Evolutionary conservation across 2,113 vertebrate species (phyloP).

Genomic region (Aix galericulata): DNA sequence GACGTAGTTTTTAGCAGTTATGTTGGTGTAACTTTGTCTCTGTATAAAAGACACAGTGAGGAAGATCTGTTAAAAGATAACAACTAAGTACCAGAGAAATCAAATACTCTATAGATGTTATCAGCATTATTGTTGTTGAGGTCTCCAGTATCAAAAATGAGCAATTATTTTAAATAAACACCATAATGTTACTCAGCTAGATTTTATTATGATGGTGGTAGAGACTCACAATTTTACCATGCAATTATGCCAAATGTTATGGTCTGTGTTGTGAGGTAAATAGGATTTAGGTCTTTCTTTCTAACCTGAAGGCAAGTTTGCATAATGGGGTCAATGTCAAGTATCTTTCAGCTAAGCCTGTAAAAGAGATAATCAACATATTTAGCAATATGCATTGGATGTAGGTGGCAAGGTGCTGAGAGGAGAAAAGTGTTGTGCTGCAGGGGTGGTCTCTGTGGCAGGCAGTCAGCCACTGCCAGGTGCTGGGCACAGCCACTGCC

Average conservation of each 20-base stretch:
- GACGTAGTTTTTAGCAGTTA: slow-evolving; percentile 68
- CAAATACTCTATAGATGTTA: not conserved
- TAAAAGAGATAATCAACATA: not conserved
- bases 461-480: not conserved
- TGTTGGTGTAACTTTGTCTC: slow-evolving; percentile 61
- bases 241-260: not conserved
- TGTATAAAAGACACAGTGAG: slow-evolving; percentile 38
- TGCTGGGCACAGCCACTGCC: not conserved
- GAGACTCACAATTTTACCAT: not conserved
- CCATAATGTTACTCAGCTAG: not conserved
- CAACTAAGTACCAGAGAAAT: slow-evolving; percentile 24
- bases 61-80: slow-evolving; percentile 26
- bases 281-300: not conserved
- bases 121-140: not conserved
- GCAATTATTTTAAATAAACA: not conserved
- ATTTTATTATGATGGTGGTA: not conserved
- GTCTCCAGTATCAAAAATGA: not conserved
- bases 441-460: not conserved
- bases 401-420: not conserved
- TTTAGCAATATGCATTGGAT: not conserved
- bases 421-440: not conserved
- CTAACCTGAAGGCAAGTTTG: not conserved
- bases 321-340: not conserved
- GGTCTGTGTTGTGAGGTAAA: not conserved
- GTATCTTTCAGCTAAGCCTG: not conserved